phyloP scores from a whole-genome alignment of 2,888 invertebrate genomes.

The Pammene fasciana region DNA sequence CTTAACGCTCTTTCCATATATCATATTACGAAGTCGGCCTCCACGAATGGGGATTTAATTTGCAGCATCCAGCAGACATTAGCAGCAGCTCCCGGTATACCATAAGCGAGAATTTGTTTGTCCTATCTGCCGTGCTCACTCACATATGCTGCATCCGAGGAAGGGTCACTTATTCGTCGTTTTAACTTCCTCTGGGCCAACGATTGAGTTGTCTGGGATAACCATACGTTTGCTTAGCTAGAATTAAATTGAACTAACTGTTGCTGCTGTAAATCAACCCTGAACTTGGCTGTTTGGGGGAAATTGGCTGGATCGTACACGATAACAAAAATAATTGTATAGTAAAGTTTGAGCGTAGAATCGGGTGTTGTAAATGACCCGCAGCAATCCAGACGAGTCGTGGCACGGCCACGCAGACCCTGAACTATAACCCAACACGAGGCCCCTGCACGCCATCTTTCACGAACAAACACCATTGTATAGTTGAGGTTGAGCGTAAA shows the following conservation, averaged over 20 bases:
- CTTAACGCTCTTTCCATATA: slow-evolving; percentile 15
- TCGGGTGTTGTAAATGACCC: no score
- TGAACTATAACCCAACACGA: slow-evolving; percentile 1
- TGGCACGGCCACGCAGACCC: no score
- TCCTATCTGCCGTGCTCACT: slow-evolving; percentile 49
- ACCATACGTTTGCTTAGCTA: not conserved
- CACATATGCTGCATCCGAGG: slow-evolving; percentile 54
- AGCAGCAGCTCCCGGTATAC: no score
- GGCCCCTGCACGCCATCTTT: slow-evolving; percentile 20
- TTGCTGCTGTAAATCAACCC: no score
- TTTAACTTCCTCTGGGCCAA: slow-evolving; percentile 13
- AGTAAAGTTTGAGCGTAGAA: no score
- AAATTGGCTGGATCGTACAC: no score
- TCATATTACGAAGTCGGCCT: slow-evolving; percentile 47
- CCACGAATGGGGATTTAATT: slow-evolving; percentile 78
- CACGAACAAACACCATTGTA: slow-evolving; percentile 32
- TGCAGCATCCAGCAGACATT: slow-evolving; percentile 73
- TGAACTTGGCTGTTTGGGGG: no score
- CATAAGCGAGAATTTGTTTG: slow-evolving; percentile 69
- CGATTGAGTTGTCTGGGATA: not conserved
- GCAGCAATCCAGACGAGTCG: no score
- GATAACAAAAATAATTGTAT: no score
- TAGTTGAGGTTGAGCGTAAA: slow-evolving; percentile 39
- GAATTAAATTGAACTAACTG: not conserved
- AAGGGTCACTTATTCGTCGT: slow-evolving; percentile 28